Evolutionary conservation across 2,888 invertebrate genomes (phyloP).

Genomic region (Mimachlamys varia): DNA sequence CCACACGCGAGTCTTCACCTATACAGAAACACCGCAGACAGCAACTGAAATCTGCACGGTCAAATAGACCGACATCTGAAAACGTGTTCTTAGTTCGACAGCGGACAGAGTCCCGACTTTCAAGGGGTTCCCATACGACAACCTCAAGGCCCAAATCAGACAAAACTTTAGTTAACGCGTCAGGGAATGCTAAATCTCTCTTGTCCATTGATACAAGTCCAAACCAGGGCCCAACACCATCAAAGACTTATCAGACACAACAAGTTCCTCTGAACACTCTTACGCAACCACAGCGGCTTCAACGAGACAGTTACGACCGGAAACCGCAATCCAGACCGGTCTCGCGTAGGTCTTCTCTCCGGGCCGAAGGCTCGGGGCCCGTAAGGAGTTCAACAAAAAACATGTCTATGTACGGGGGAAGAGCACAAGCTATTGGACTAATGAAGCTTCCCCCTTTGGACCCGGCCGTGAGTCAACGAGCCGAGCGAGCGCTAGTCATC

Average conservation of each 20-base stretch:
- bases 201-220: slow-evolving; percentile 52
- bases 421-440: slow-evolving; percentile 47
- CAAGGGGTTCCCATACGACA: slow-evolving; percentile 38
- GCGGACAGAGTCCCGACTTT: slow-evolving; percentile 46
- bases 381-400: slow-evolving; percentile 35
- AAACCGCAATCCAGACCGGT: slow-evolving; percentile 44
- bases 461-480: slow-evolving; percentile 46
- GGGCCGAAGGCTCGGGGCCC: slow-evolving; percentile 40
- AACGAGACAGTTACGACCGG: slow-evolving; percentile 23
- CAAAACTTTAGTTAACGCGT: slow-evolving; percentile 45
- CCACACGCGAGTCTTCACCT: slow-evolving; percentile 36
- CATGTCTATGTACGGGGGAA: slow-evolving; percentile 39
- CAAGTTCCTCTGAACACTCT: background rate
- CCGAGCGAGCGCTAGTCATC: slow-evolving; percentile 49
- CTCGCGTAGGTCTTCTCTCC: slow-evolving; percentile 44
- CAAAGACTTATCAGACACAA: slow-evolving; percentile 44
- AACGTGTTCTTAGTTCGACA: slow-evolving; percentile 54
- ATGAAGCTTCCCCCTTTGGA: slow-evolving; percentile 55
- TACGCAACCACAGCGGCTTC: slow-evolving; percentile 32
- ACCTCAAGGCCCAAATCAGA: slow-evolving; percentile 50
- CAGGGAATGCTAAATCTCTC: slow-evolving; percentile 44
- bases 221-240: slow-evolving; percentile 41
- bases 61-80: slow-evolving; percentile 51
- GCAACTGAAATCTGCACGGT: slow-evolving; percentile 44
- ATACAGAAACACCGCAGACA: slow-evolving; percentile 47